A percentile compares a stretch with the other conserved stretches of the same genome.
Evolutionary conservation across 2,888 invertebrate species (phyloP).

Genomic region (Philereme vetulata): DNA sequence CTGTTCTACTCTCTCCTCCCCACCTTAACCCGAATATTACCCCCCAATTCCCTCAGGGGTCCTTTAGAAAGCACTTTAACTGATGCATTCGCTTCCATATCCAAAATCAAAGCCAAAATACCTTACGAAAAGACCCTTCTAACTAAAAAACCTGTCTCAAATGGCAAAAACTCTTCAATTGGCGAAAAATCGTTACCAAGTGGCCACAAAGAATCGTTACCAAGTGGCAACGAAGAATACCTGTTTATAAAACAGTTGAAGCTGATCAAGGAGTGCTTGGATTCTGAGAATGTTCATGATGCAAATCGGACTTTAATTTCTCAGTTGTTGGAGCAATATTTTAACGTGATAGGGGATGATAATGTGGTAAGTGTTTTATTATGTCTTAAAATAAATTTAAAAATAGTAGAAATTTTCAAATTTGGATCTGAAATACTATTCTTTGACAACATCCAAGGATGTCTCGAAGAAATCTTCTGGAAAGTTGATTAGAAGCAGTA

Average conservation of each 20-base stretch:
- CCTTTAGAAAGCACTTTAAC: constrained; percentile 79
- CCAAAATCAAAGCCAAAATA: constrained; percentile 36
- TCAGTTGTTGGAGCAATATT: constrained; percentile 75
- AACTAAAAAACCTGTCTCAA: not conserved
- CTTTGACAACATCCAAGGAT: too few species aligned
- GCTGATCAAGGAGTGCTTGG: constrained; percentile 69
- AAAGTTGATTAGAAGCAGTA: too few species aligned
- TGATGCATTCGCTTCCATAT: constrained; percentile 53
- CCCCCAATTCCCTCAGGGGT: constrained; percentile 81
- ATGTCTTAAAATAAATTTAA: not conserved
- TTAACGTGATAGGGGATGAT: constrained; percentile 68
- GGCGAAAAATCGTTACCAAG: not conserved
- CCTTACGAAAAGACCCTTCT: constrained; percentile 24
- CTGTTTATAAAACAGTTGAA: constrained; percentile 58
- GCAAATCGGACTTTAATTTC: constrained; percentile 82
- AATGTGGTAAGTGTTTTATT: constrained; percentile 62
- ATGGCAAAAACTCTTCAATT: not conserved
- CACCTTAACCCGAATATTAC: constrained; percentile 81
- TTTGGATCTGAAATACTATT: too few species aligned
- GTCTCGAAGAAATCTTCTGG: too few species aligned
- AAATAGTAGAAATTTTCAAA: too few species aligned
- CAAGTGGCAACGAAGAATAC: constrained; percentile 37
- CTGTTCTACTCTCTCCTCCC: constrained; percentile 79
- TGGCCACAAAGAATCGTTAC: not conserved
- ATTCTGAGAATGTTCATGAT: constrained; percentile 81